These are phyloP conservation scores for Botrylloides violaceus DNA, from an alignment of 23 tunicate genomes.

Conservation along the genomic window DNA sequence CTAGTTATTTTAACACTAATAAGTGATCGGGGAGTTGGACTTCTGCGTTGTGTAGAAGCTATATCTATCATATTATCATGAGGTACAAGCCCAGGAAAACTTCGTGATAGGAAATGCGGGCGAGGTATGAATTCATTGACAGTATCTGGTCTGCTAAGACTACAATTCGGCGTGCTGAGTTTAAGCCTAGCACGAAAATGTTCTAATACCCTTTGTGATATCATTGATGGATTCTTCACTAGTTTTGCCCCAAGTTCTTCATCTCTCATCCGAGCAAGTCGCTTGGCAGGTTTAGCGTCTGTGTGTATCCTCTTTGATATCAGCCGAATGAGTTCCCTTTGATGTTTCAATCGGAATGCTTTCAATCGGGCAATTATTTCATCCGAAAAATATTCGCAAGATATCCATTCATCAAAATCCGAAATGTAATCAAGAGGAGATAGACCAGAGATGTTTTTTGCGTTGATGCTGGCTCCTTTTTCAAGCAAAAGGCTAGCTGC, in stretches of 20 bases:
- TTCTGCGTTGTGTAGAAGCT: background rate
- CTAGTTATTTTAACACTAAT: constrained; percentile 6
- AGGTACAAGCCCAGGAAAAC: background rate
- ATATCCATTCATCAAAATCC: constrained; percentile 87
- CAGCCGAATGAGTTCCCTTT: constrained; percentile 53
- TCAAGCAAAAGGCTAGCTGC: constrained; percentile 58
- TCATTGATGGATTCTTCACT: background rate
- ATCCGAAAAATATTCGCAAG: constrained; percentile 45
- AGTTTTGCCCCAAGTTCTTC: background rate
- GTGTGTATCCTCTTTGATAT: constrained; percentile 45
- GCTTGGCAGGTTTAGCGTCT: constrained; percentile 31
- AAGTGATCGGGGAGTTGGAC: constrained; percentile 16
- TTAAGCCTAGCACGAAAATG: constrained; percentile 9
- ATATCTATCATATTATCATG: background rate
- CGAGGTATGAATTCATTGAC: background rate
- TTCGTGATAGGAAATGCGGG: constrained; percentile 2
- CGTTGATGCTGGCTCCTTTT: constrained; percentile 56
- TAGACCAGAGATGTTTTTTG: constrained; percentile 51
- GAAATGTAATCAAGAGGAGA: constrained; percentile 65
- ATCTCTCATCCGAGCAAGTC: constrained; percentile 6
- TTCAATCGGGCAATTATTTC: constrained; percentile 75
- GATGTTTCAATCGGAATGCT: constrained; percentile 64
- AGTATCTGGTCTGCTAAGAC: constrained; percentile 4
- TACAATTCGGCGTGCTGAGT: background rate
- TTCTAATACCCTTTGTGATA: constrained; percentile 4